Evolutionary conservation across 2,113 vertebrate genomes (phyloP), one percentile per base, ranked within the genome.

Genomic region (Indri indri): DNA sequence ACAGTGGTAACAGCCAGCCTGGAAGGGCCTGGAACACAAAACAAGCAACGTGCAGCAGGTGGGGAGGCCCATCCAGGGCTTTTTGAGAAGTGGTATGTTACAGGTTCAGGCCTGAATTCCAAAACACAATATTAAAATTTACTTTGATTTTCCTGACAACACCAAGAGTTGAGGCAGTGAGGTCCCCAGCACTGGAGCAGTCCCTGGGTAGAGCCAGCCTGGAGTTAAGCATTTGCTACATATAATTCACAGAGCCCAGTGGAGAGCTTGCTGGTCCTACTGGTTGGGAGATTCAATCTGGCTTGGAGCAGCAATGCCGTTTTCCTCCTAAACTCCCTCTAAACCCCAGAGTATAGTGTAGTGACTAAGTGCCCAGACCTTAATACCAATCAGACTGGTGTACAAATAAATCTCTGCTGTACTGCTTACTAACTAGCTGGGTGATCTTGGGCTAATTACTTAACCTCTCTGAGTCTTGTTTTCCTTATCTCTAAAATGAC

Each of bases 401-500:
- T 4, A 83, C 68, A 16, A 45, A 30, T 34, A 47, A 84, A 71
- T 71, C 20, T 37, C 68, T 40, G 68, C n/a, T 5, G 10, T 32
- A 32, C 45, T 5, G 2, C 57, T 90, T 63, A 32, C 65, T 86
- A 34, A 32, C 65, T 86, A 34, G 32, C 27, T 68, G 34, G 27
- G 30, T 88, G 45, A 84, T 63, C 25, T 27, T 27, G 54, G 54
- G 47, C 12, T 54, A n/a, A 88, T 40, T 32, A 32, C 17, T 57
- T 61, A 32, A 42, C n/a, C 63, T 40, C n/a, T 85, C 71, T 22
- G 59, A 82, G 22, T 80, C 50, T 87, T 57, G 7, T 32, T 92
- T 94, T 65, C 45, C 17, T 81, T 50, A 83, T 84, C 81, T 96
- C 65, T 88, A 88, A 95, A 81, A 84, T 88, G 63, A 61, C 65